A percentile compares a stretch with the other conserved stretches of the same genome.
Conservation (phyloP, 2,888 invertebrate species). For the Geotrupes spiniger region DNA sequence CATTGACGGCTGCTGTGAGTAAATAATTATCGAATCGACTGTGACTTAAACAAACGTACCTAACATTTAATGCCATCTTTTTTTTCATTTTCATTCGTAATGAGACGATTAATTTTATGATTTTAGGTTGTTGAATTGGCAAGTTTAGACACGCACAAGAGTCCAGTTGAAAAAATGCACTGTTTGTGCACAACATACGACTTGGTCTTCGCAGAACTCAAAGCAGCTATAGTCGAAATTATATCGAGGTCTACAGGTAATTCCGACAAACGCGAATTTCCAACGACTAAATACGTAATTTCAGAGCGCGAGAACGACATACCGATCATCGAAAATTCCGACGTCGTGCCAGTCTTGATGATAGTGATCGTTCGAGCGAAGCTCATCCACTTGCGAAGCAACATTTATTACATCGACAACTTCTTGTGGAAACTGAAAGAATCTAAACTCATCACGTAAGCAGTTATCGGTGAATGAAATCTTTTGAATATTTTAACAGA, state of each 20-base stretch:
- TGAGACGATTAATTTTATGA: background rate
- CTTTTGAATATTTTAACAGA: too few relatives aligned
- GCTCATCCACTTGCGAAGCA: conserved; percentile 48
- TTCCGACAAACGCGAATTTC: conserved; percentile 2
- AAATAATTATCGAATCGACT: background rate
- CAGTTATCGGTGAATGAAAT: background rate
- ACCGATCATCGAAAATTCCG: conserved; percentile 42
- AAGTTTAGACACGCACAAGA: conserved; percentile 45
- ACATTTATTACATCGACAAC: conserved; percentile 48
- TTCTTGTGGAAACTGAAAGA: conserved; percentile 42
- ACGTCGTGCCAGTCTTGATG: conserved; percentile 47
- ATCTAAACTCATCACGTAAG: conserved; percentile 22
- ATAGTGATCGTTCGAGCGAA: conserved; percentile 50
- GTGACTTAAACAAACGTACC: too few relatives aligned
- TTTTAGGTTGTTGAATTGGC: conserved; percentile 51
- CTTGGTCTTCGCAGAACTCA: conserved; percentile 51
- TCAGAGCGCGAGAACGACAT: conserved; percentile 39
- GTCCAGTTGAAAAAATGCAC: conserved; percentile 49
- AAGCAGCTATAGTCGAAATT: conserved; percentile 48
- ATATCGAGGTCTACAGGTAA: conserved; percentile 42
- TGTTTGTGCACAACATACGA: conserved; percentile 50
- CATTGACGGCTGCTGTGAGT: conserved; percentile 48
- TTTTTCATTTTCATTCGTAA: too few relatives aligned
- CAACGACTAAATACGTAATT: conserved; percentile 4
- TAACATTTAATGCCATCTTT: too few relatives aligned